Evolutionary conservation across 2,797 vertebrate species (phyloP).

Genomic region (Catamblyrhynchus diadema): DNA sequence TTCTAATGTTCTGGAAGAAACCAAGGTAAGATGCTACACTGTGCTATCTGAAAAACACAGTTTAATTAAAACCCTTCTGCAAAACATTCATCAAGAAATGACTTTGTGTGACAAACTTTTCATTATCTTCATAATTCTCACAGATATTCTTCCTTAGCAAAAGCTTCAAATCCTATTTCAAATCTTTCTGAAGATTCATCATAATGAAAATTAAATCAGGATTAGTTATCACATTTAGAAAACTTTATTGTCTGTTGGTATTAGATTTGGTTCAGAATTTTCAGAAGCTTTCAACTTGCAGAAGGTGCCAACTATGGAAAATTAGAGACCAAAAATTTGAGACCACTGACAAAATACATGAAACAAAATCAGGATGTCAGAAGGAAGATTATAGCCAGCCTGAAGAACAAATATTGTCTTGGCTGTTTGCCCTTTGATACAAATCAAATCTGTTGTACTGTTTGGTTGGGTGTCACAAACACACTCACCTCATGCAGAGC

Average conservation of each 20-base stretch:
- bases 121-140: not conserved
- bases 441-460: not conserved
- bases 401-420: not conserved
- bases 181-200: not conserved
- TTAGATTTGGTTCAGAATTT: not conserved
- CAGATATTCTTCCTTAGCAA: not conserved
- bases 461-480: not conserved
- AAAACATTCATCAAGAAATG: not conserved
- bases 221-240: not conserved
- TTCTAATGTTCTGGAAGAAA: not conserved
- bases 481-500: slow-evolving; percentile 69
- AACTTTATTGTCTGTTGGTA: not conserved
- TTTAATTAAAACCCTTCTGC: not conserved
- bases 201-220: not conserved
- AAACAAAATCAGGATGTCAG: not conserved
- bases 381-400: not conserved
- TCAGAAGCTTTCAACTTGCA: not conserved
- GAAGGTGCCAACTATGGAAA: not conserved
- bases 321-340: not conserved
- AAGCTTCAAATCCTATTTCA: not conserved
- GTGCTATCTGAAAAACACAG: not conserved
- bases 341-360: not conserved
- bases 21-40: not conserved
- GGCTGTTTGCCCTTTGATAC: not conserved
- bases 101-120: not conserved